Base-by-base conservation (phyloP, 2,113 vertebrate genomes). In the Chionomys nivalis region DNA sequence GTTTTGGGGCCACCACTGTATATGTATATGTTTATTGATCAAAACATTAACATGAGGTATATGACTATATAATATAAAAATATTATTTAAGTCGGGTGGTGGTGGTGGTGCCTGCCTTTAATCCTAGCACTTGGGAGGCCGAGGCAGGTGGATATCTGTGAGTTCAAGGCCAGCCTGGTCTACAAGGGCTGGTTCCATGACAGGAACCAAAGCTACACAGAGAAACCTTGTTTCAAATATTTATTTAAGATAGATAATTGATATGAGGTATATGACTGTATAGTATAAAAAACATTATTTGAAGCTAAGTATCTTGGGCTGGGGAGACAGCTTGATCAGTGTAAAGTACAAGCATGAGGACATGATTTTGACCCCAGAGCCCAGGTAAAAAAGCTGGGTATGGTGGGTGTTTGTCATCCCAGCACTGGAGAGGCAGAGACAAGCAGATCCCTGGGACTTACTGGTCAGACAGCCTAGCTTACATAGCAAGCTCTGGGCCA, bases 201-300 rank as follows among this genome's bases (percentile, higher is more conserved):
- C 19, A 58, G 58, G 58, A 58, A 58, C 19, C 7, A 58, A 58
- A 58, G 58, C 58, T 58, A 58, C 58, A 58, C 58, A 58, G 19
- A 58, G 58, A 58, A 58, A 58, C 58, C 19, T 58, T 21, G 58
- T 58, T 19, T 58, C 58, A 58, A 58, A 58, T 21, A 58, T 21
- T 21, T 58, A 58, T 58, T 58, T 58, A 58, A 58, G 58, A 58
- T 58, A 58, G 58, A 58, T 58, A 58, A 75, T 63, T 31, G 21
- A 55, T 73, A 73, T 49, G 23, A 55, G 21, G 42, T 65, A 65
- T 26, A 44, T 58, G 28, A 70, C 52, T 73, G 12, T 89, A 47
- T 36, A 85, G 61, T 78, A 42, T 55, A 73, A 90, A 87, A 76
- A 78, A 63, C 26, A 65, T 86, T 93, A 90, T 87, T 96, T 94